Percentiles rank a stretch among this genome's conserved stretches.
Evolutionary conservation across 1,140 invertebrate species (phyloP).

Genomic region (Leptopilina boulardi): DNA sequence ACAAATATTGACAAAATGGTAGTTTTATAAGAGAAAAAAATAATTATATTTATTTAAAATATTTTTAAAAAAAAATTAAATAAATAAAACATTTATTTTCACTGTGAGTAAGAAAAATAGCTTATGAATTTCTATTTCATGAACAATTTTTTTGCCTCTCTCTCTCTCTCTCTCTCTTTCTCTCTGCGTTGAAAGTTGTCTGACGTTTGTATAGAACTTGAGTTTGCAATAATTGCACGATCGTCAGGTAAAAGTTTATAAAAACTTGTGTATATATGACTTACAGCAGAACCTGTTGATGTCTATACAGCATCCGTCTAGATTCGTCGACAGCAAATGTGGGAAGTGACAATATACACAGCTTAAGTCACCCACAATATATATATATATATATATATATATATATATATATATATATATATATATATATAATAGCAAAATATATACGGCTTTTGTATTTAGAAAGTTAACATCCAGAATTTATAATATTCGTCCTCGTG

Average conservation of each 20-base stretch:
- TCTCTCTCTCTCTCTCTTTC: too few relatives aligned
- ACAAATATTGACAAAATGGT: too few relatives aligned
- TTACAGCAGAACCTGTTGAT: constrained; percentile 13
- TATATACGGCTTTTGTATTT: neutral
- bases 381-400: neutral
- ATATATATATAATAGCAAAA: neutral
- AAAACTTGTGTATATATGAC: constrained; percentile 7
- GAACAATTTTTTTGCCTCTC: neutral
- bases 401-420: neutral
- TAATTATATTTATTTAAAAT: neutral
- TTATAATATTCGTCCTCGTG: constrained; percentile 26
- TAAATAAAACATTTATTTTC: constrained; percentile 22
- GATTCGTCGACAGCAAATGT: constrained; percentile 9
- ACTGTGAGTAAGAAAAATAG: neutral
- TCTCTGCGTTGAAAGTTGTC: constrained; percentile 1
- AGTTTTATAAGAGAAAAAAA: too few relatives aligned
- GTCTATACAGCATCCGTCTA: constrained; percentile 7
- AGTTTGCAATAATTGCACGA: constrained; percentile 23
- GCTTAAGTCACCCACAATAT: neutral
- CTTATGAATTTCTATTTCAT: constrained; percentile 19
- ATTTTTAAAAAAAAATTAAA: constrained; percentile 3
- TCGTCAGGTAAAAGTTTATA: constrained; percentile 11
- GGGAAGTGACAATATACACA: constrained; percentile 12
- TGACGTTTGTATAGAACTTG: constrained; percentile 4
- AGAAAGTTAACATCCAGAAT: constrained; percentile 29